These are phyloP conservation scores for Columba livia DNA, from an alignment of 2,113 vertebrate genomes.

Conservation along the genomic window DNA sequence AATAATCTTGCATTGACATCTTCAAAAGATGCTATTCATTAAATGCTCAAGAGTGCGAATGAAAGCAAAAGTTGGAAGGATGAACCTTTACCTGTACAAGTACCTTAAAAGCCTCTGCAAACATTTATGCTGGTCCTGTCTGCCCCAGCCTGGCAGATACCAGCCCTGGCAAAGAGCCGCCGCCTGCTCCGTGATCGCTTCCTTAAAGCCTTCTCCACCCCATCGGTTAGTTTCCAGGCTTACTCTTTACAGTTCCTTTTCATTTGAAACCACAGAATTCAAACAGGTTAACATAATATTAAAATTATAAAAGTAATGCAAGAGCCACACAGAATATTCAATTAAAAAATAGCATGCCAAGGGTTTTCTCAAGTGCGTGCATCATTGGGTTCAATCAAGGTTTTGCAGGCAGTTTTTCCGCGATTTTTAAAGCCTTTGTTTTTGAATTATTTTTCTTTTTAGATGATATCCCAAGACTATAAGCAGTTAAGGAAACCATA, in stretches of 20 bases:
- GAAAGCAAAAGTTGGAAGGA: neutral
- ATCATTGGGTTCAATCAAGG: neutral
- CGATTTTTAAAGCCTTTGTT: neutral
- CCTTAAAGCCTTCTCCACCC: neutral
- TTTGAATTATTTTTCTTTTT: neutral
- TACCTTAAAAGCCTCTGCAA: neutral
- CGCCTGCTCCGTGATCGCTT: neutral
- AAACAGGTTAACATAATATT: neutral
- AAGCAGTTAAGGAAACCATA: neutral
- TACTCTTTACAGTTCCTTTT: neutral
- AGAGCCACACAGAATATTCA: neutral
- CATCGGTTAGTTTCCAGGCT: neutral
- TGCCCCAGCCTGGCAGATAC: neutral
- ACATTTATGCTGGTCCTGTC: neutral
- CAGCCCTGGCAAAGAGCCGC: neutral
- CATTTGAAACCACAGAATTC: neutral
- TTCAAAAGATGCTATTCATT: neutral
- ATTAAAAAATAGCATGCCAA: neutral
- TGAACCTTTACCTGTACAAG: neutral
- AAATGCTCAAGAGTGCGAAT: neutral
- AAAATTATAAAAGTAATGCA: neutral
- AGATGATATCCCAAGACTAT: neutral
- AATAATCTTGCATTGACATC: neutral
- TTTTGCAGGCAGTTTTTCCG: neutral
- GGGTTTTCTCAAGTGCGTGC: neutral